phyloP scores from a whole-genome alignment of 2,113 vertebrate species.

The Pseudorasbora parva region DNA sequence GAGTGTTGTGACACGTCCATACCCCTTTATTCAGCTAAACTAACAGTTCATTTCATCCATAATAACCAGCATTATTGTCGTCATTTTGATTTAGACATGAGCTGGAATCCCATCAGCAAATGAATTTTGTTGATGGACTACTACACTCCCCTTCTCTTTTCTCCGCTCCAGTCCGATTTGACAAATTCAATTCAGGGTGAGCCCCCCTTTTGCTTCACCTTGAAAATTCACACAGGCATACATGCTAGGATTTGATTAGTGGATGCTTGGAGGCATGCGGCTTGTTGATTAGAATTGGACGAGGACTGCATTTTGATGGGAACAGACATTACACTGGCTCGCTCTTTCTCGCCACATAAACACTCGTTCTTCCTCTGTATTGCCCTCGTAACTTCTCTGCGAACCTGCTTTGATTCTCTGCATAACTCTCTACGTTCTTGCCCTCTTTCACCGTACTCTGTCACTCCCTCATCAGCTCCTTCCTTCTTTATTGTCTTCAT shows the following conservation, averaged over 20 bases:
- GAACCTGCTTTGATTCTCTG: conserved; percentile 16
- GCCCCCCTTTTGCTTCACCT: conserved; percentile 73
- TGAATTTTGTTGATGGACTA: conserved; percentile 57
- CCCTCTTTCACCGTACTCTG: not conserved
- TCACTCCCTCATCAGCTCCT: conserved; percentile 11
- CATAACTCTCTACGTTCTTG: conserved; percentile 14
- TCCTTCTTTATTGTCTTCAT: not conserved
- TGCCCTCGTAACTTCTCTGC: not conserved
- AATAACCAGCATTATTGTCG: conserved; percentile 26
- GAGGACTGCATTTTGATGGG: conserved; percentile 75
- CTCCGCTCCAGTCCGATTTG: conserved; percentile 48
- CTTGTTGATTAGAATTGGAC: conserved; percentile 76
- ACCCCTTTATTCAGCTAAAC: conserved; percentile 26
- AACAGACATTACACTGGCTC: conserved; percentile 54
- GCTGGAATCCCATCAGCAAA: conserved; percentile 46
- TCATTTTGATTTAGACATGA: conserved; percentile 35
- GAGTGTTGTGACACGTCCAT: not conserved
- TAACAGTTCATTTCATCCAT: conserved; percentile 42
- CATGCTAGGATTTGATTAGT: conserved; percentile 73
- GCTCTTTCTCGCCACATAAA: conserved; percentile 13
- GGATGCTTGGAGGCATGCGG: conserved; percentile 73
- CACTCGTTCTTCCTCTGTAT: not conserved
- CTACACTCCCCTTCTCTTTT: conserved; percentile 41
- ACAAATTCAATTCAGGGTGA: conserved; percentile 69
- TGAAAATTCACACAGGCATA: conserved; percentile 73